A percentile compares a stretch with the other conserved stretches of the same genome.
phyloP scores from a whole-genome alignment of 2,888 invertebrate genomes.

The Herminia tarsipennalis region DNA sequence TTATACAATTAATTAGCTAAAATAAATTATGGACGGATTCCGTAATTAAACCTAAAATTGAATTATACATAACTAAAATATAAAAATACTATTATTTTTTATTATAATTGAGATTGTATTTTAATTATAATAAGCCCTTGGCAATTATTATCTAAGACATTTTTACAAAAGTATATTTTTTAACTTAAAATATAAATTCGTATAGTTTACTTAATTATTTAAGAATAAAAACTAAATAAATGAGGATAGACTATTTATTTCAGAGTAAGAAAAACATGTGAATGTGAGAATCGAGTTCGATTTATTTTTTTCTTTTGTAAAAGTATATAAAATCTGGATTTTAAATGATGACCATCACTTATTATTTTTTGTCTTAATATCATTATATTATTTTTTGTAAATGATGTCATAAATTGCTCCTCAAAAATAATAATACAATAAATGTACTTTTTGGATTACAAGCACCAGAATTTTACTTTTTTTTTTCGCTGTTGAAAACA shows the following conservation, averaged over 20 bases:
- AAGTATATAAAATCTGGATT: no score
- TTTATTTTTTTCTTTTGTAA: no score
- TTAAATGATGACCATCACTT: no score
- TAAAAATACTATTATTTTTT: conserved; percentile 17
- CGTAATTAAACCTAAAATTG: conserved; percentile 27
- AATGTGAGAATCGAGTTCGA: no score
- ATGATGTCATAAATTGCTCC: conserved; percentile 20
- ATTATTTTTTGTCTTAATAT: no score
- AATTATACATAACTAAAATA: conserved; percentile 13
- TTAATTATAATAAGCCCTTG: conserved; percentile 23
- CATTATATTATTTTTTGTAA: no score
- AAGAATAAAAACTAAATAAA: conserved; percentile 10
- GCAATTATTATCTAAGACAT: conserved; percentile 28
- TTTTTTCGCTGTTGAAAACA: no score
- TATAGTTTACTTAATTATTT: conserved; percentile 24
- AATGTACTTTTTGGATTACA: not conserved
- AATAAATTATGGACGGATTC: conserved; percentile 56
- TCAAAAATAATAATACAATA: conserved; percentile 2
- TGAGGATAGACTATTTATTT: conserved; percentile 16
- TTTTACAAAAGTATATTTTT: conserved; percentile 36
- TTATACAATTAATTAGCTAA: conserved; percentile 58
- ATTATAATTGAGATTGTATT: conserved; percentile 20
- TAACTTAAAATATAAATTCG: conserved; percentile 40
- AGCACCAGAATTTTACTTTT: conserved; percentile 11
- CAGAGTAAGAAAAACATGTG: no score